Base-by-base conservation (phyloP, 2,113 vertebrate genomes). In the Uropsilus gracilis region DNA sequence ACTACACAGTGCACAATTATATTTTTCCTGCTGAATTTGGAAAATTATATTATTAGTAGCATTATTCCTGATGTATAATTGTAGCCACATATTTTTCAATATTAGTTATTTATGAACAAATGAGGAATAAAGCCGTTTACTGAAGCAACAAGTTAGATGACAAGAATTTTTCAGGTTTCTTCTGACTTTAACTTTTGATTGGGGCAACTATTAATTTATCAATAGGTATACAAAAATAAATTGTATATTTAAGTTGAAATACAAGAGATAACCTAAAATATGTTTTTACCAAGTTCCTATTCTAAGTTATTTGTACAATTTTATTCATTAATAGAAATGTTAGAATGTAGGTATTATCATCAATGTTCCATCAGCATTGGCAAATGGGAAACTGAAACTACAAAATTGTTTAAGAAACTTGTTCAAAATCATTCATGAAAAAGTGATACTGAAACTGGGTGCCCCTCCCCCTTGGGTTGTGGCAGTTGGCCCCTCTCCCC, bases 61-160 rank as follows among this genome's bases (percentile, higher is more conserved):
- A 69, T 80, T 37, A 57, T 57, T 77, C 20, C 48, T 32, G 84
- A 59, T 28, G 22, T n/a, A 18, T 83, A 90, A 53, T 20, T 63
- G 30, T 30, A 66, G 28, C 3, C 11, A 53, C n/a, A n/a, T n/a
- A n/a, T 44, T 22, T 91, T 89, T 16, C n/a, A 69, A 37, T 81
- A 55, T n/a, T 22, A 32, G 17, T 72, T 91, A 93, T 48, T 92
- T 86, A 77, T 78, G 42, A 78, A 75, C 30, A 71, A 87, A 34
- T 42, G 37, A 7, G 8, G n/a, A 13, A 55, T 28, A 57, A 61
- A 84, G 72, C 3, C 42, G 8, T 17, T 83, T 9, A 14, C 24
- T 88, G 12, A 6, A 0, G 28, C 26, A 42, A 20, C 24, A 87
- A 50, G 9, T 86, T 0, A 26, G 34, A 77, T 83, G 17, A 72